Conservation (phyloP, 1,140 invertebrate genomes). For the Diachasmimorpha longicaudata region DNA sequence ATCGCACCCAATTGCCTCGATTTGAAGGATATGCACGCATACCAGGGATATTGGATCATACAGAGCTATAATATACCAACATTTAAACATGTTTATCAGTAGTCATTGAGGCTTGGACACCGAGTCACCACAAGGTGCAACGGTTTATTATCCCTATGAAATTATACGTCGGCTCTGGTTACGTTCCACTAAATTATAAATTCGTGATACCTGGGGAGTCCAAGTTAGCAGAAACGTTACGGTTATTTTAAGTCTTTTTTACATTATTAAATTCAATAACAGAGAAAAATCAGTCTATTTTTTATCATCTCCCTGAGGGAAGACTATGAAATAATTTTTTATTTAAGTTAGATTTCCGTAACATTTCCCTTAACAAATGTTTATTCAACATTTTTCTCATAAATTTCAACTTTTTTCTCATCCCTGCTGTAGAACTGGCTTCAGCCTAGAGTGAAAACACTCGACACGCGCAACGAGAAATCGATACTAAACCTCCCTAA, state of each 20-base stretch:
- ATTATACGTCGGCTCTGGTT: not conserved
- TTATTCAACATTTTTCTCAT: no score
- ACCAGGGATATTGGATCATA: not conserved
- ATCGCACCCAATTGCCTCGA: not conserved
- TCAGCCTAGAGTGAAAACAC: not conserved
- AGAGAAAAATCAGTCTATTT: not conserved
- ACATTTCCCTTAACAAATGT: no score
- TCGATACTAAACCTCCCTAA: conserved; percentile 1
- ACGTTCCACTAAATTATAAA: not conserved
- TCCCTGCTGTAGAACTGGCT: not conserved
- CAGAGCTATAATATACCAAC: not conserved
- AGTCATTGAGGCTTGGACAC: not conserved
- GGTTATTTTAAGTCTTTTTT: not conserved
- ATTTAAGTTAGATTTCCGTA: no score
- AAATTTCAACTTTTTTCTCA: no score
- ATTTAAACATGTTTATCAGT: not conserved
- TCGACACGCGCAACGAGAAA: not conserved
- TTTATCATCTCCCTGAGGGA: no score
- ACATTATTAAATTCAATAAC: not conserved
- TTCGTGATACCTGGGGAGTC: not conserved
- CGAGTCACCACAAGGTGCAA: not conserved
- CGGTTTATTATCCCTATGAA: not conserved
- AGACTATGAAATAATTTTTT: no score
- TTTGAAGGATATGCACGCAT: not conserved
- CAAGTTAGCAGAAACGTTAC: not conserved